phyloP scores from a whole-genome alignment of 1,140 invertebrate species.

The Nasonia vitripennis region DNA sequence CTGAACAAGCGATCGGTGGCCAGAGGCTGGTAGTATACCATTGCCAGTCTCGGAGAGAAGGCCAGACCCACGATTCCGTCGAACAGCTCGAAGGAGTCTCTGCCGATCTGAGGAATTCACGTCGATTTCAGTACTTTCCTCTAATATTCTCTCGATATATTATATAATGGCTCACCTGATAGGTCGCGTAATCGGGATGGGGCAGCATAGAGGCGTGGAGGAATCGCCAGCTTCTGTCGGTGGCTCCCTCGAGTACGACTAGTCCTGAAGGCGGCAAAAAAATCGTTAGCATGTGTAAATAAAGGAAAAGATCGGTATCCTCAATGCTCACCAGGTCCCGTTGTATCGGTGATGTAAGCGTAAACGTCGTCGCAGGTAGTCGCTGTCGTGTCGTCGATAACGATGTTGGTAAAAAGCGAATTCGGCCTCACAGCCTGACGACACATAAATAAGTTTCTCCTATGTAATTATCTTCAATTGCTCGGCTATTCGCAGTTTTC shows the following conservation, averaged over 20 bases:
- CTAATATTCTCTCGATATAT: background rate
- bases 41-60: constrained; percentile 80
- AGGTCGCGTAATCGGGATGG: constrained; percentile 84
- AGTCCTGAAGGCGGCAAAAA: constrained; percentile 74
- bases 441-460: background rate
- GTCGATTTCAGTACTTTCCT: background rate
- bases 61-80: constrained; percentile 88
- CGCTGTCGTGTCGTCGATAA: constrained; percentile 82
- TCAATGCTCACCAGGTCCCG: constrained; percentile 79
- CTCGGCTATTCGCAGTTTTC: background rate
- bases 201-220: constrained; percentile 88
- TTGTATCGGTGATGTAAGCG: constrained; percentile 86
- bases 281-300: background rate
- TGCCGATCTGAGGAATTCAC: constrained; percentile 69
- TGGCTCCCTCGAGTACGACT: constrained; percentile 83
- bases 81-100: constrained; percentile 82
- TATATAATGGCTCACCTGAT: constrained; percentile 68
- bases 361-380: constrained; percentile 84
- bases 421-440: constrained; percentile 74
- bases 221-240: constrained; percentile 85
- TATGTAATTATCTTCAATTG: background rate
- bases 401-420: constrained; percentile 84
- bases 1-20: constrained; percentile 88
- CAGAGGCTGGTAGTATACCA: constrained; percentile 87
- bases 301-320: background rate